Evolutionary conservation across 2,888 invertebrate species (phyloP).

Genomic region (Drosophila anomalata): DNA sequence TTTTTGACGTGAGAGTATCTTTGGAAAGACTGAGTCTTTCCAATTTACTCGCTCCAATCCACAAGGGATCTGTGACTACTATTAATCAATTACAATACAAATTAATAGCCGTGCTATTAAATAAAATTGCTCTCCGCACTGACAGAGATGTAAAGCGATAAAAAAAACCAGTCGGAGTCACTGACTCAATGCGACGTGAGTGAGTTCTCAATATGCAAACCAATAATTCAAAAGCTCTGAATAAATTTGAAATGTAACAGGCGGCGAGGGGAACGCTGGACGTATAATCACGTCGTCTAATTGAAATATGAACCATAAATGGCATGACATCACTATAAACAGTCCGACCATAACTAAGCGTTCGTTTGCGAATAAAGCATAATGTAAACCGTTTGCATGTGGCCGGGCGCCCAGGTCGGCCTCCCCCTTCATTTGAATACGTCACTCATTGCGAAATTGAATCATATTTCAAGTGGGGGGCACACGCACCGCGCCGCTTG

Average conservation of each 20-base stretch:
- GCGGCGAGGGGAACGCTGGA: neutral
- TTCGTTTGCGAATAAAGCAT: constrained; percentile 35
- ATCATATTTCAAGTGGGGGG: constrained; percentile 59
- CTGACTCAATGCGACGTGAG: constrained; percentile 49
- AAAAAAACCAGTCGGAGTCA: constrained; percentile 29
- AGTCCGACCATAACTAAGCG: constrained; percentile 66
- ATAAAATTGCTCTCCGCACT: constrained; percentile 46
- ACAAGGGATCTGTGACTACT: constrained; percentile 47
- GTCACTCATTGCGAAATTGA: constrained; percentile 59
- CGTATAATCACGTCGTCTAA: constrained; percentile 64
- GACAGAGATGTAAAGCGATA: constrained; percentile 25
- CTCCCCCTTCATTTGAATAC: constrained; percentile 39
- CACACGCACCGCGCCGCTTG: constrained; percentile 59
- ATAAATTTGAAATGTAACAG: constrained; percentile 36
- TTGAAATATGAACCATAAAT: constrained; percentile 78
- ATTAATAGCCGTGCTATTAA: constrained; percentile 72
- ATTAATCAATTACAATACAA: constrained; percentile 74
- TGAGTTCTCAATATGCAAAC: constrained; percentile 45
- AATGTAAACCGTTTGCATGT: constrained; percentile 46
- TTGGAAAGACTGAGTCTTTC: constrained; percentile 27
- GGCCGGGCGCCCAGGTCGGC: constrained; percentile 30
- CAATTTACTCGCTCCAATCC: neutral
- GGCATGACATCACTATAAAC: constrained; percentile 77
- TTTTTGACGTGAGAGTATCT: constrained; percentile 13
- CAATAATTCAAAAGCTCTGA: constrained; percentile 30